Evolutionary conservation across 2,888 invertebrate genomes (phyloP).

Genomic region (Plagodis pulveraria): DNA sequence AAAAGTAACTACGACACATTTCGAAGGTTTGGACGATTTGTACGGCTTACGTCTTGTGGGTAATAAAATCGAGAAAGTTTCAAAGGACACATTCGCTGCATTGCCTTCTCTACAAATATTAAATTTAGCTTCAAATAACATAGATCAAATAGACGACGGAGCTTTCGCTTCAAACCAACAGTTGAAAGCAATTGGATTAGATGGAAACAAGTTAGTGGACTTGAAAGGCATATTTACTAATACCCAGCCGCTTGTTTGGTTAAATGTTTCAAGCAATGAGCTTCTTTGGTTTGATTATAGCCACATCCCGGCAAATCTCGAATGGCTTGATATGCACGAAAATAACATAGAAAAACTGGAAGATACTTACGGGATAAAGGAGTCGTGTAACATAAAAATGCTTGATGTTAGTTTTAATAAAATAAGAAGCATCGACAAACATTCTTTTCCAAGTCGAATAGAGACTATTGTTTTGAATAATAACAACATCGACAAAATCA

Average conservation of each 20-base stretch:
- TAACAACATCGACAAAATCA: constrained; percentile 89
- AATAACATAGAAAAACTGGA: constrained; percentile 91
- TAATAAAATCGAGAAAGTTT: constrained; percentile 91
- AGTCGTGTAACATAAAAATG: constrained; percentile 89
- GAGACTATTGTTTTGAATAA: constrained; percentile 90
- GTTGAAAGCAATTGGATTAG: constrained; percentile 90
- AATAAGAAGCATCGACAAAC: constrained; percentile 87
- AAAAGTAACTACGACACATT: constrained; percentile 88
- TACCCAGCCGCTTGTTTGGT: constrained; percentile 90
- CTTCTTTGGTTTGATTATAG: constrained; percentile 92
- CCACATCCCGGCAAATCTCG: constrained; percentile 89
- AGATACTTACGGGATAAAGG: constrained; percentile 88
- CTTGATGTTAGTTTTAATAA: constrained; percentile 91
- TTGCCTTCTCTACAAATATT: constrained; percentile 90
- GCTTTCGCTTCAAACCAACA: constrained; percentile 91
- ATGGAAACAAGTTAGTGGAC: constrained; percentile 91
- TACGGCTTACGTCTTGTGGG: constrained; percentile 91
- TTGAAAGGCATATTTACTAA: constrained; percentile 91
- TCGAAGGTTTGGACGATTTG: constrained; percentile 90
- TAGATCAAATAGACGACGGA: constrained; percentile 90
- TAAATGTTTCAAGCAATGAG: constrained; percentile 92
- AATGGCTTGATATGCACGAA: constrained; percentile 93
- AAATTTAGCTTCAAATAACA: constrained; percentile 92
- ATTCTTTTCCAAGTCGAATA: constrained; percentile 89
- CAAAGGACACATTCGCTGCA: constrained; percentile 89